Evolutionary conservation across 2,113 vertebrate species (phyloP).

Genomic region (Nycticryphes semicollaris): DNA sequence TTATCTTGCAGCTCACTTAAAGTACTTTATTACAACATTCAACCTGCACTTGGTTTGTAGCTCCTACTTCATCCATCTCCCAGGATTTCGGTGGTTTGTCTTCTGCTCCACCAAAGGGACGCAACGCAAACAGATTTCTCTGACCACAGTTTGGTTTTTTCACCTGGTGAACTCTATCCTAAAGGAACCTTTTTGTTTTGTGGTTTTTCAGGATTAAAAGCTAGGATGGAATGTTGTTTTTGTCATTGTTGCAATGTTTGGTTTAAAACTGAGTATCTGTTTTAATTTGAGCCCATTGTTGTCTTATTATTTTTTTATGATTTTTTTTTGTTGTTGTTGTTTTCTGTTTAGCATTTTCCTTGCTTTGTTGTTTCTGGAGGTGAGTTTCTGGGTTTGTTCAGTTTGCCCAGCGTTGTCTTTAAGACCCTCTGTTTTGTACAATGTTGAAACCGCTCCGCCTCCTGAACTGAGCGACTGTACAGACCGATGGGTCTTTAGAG

Average conservation of each 20-base stretch:
- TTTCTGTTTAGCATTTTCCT: constrained; percentile 46
- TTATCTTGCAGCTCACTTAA: neutral
- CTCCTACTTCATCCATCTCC: neutral
- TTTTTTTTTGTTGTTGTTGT: neutral
- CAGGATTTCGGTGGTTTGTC: neutral
- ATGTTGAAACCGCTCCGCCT: neutral
- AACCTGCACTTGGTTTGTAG: neutral
- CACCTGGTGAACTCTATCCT: constrained; percentile 41
- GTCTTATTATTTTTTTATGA: constrained; percentile 9
- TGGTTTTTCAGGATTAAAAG: neutral
- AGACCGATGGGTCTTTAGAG: neutral
- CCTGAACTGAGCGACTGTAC: neutral
- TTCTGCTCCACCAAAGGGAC: neutral
- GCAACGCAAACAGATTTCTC: neutral
- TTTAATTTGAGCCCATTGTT: neutral
- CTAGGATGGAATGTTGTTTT: neutral
- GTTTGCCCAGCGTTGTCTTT: neutral
- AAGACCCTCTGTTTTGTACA: neutral
- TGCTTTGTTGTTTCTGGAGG: constrained; percentile 56
- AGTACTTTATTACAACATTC: neutral
- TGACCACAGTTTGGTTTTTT: neutral
- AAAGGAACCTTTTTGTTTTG: neutral
- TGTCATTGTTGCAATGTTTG: neutral
- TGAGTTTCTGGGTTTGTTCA: constrained; percentile 23
- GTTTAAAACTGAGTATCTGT: neutral